These are phyloP conservation scores for Oscheius onirici DNA, from an alignment of 2,888 invertebrate genomes.

Conservation along the genomic window DNA sequence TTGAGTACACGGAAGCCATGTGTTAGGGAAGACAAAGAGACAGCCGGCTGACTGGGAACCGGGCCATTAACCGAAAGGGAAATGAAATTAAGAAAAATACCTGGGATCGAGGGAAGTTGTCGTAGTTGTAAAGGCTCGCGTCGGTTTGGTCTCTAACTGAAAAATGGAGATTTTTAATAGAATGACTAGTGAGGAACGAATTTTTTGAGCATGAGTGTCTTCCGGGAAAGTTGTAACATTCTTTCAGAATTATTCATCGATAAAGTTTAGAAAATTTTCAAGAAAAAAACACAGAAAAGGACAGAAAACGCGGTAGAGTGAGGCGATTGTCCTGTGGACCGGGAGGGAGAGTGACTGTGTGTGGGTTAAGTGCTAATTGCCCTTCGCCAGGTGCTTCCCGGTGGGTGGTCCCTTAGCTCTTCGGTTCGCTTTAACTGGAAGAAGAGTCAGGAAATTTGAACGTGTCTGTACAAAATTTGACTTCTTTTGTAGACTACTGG, in stretches of 20 bases:
- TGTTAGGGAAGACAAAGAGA: conserved; percentile 5
- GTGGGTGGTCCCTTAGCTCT: conserved; percentile 20
- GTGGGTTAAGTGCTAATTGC: conserved; percentile 23
- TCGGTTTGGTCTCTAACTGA: conserved; percentile 15
- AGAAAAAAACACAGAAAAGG: too few species aligned
- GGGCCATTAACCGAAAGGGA: background rate
- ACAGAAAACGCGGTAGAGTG: background rate
- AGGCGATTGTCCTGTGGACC: background rate
- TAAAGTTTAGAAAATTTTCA: too few species aligned
- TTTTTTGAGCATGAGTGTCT: background rate
- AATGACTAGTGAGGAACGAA: background rate
- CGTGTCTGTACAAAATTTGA: too few species aligned
- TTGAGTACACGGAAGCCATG: conserved; percentile 24
- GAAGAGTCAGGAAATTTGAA: too few species aligned
- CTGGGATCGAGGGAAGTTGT: conserved; percentile 20
- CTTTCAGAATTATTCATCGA: too few species aligned
- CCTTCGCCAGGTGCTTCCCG: conserved; percentile 26
- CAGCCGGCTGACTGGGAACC: conserved; percentile 3
- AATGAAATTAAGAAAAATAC: background rate
- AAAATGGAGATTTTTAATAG: too few species aligned
- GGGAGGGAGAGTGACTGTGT: conserved; percentile 19
- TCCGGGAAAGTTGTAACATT: too few species aligned
- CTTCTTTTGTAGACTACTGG: too few species aligned
- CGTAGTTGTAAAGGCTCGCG: conserved; percentile 13
- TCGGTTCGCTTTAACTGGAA: too few species aligned